These are phyloP conservation scores for Trinorchestia longiramus DNA, from an alignment of 1,140 invertebrate species.

Conservation along the genomic window DNA sequence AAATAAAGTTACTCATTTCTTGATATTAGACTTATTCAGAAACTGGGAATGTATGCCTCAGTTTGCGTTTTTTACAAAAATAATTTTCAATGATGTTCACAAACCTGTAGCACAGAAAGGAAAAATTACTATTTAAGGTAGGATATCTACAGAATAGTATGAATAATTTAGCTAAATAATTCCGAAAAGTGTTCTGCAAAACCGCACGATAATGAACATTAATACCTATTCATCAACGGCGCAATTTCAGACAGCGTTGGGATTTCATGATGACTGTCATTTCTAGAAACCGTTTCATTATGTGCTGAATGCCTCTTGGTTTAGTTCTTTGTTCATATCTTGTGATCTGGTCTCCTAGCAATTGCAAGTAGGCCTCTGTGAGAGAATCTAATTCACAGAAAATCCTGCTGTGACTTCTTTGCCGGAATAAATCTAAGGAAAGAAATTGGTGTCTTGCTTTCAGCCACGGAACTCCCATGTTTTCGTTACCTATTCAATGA, in stretches of 20 bases:
- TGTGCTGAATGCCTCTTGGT: background rate
- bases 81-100: too few species aligned
- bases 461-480: background rate
- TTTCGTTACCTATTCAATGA: background rate
- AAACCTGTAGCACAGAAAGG: too few species aligned
- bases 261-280: background rate
- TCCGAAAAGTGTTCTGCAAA: background rate
- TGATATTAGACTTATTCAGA: background rate
- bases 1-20: too few species aligned
- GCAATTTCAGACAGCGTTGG: background rate
- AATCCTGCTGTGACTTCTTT: background rate
- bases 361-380: background rate
- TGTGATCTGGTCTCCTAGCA: background rate
- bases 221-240: background rate
- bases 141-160: too few species aligned
- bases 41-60: too few species aligned
- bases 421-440: background rate
- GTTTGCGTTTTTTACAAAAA: too few species aligned
- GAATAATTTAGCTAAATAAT: background rate
- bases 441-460: background rate
- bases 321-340: background rate
- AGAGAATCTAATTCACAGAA: background rate
- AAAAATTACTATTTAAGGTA: too few species aligned
- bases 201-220: background rate
- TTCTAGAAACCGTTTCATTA: background rate